Evolutionary conservation across 2,888 invertebrate species (phyloP), one percentile per base, ranked within the genome.

Genomic region (Meganola albula): DNA sequence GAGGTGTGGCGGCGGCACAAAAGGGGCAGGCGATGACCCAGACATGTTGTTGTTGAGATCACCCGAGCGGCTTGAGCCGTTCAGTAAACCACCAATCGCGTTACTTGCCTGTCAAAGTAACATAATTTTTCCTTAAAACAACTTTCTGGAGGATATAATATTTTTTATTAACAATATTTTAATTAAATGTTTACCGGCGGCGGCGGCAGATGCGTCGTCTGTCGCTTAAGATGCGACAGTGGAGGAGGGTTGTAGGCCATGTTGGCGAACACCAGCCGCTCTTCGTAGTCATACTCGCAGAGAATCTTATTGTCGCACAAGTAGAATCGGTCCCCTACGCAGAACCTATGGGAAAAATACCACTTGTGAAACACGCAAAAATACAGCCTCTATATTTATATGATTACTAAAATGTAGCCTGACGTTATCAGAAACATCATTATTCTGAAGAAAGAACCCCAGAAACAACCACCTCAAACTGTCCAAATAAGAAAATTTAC

Each of bases 211-310:
- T 89, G 74, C 45, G 89, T 88, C 14, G 90, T 90, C 71, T 92
- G 93, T 46, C 92, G 82, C 69, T 93, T 93, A 36, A 93, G 88
- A 62, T 95, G 94, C 25, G 94, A 92, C 37, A 95, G 87, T 40
- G 93, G 93, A 24, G 89, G 92, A 37, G 96, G 95, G 73, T 95
- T 95, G 86, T 94, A 93, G 26, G 95, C 94, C 94, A 97, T 95
- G 71, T 95, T 96, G 44, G 97, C 97, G 72, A 97, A 97, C 48
- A 97, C 95, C 77, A 97, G 88, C 53, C 97, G 88, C 83, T 98
- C 98, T 71, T 98, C 97, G 72, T 98, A 98, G 78, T 98, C 98
- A 73, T 97, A 97, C 82, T 98, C 98, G 85, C 98, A 98, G 31
- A 98, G 90, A 54, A 98, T 98, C 88, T 97, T 97, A 86, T 98